A percentile compares a stretch with the other conserved stretches of the same genome.
Conservation (phyloP, 2,888 invertebrate genomes). For the Trachelus stipa region DNA sequence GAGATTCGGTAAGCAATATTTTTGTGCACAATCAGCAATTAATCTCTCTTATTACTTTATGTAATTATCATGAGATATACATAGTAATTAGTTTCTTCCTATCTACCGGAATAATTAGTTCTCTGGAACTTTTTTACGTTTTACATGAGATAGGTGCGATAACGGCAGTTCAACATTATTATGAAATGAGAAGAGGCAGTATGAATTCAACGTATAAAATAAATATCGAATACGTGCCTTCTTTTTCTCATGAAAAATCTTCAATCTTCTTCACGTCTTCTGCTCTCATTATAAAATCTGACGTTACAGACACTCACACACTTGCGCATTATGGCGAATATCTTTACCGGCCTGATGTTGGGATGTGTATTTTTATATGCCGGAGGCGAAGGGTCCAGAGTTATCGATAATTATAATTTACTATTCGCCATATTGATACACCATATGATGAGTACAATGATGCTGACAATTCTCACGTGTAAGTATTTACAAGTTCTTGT, state of each 20-base stretch:
- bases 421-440: conserved; percentile 93
- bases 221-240: neutral
- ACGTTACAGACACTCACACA: conserved; percentile 80
- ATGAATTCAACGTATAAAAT: neutral
- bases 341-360: conserved; percentile 80
- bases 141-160: neutral
- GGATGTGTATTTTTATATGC: conserved; percentile 81
- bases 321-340: conserved; percentile 79
- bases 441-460: conserved; percentile 92
- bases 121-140: neutral
- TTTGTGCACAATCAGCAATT: neutral
- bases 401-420: conserved; percentile 86
- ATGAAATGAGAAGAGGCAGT: neutral
- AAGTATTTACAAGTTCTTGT: conserved; percentile 61
- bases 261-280: neutral
- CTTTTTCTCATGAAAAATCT: neutral
- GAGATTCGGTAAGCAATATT: conserved; percentile 73
- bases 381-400: conserved; percentile 81
- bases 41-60: neutral
- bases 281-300: neutral
- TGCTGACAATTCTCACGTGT: conserved; percentile 90
- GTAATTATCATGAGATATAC: neutral
- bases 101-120: neutral
- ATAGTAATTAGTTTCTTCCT: neutral
- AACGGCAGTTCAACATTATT: neutral